Base-by-base conservation (phyloP, 2,888 invertebrate genomes). In the Erynnis tages region DNA sequence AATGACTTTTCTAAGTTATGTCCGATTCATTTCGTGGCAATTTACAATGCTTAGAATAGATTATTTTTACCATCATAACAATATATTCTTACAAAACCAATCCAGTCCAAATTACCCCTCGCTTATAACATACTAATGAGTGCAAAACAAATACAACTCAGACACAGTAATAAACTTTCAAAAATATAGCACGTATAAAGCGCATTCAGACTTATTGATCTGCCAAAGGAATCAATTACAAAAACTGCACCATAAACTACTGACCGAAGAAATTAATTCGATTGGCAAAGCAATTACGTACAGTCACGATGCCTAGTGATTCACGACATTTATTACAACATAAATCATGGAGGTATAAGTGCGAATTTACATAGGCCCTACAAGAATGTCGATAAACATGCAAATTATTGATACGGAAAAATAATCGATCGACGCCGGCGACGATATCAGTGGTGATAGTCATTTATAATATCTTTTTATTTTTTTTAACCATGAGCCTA, bases 221-320 rank as follows among this genome's bases (percentile, higher is more conserved):
- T 70, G 67, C 63, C 68, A 57, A 63, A 66, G 66, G 67, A 82
- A 88, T 88, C 83, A 87, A 87, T 87, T 82, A 79, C 73, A 79
- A 79, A 82, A 86, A 83, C 78, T 75, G 76, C 71, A 73, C 66
- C 81, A 79, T 88, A 87, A 87, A 85, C 76, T 73, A 85, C 73
- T 70, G 68, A 71, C 67, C 69, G 72, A 73, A 79, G 76, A 76
- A 78, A 85, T 86, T 86, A 86, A 88, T 86, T 86, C 87, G 79
- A 85, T 81, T 80, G 84, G 78, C 78, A 70, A 79, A 78, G 82
- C 89, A 88, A 89, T 89, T 88, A 88, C 84, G 69, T 64, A 65
- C 69, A 73, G 85, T 88, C 88, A 89, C 88, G 88, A 86, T 71
- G 79, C 70, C 67, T 61, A 65, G 68, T 82, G 84, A 85, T 85